Evolutionary conservation across 1,140 invertebrate species (phyloP).

Genomic region (Venturia canescens): DNA sequence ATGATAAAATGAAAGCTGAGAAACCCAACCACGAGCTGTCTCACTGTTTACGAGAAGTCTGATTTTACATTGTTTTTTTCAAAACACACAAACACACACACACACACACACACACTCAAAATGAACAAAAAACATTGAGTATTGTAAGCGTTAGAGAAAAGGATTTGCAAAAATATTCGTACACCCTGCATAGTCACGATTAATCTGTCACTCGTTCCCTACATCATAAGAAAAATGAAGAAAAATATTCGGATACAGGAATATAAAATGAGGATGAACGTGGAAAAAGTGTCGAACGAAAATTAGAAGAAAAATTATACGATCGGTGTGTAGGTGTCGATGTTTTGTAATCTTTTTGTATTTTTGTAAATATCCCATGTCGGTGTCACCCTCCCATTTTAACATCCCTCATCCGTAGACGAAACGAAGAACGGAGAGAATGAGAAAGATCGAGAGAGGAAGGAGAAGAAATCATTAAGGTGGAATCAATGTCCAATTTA

Average conservation of each 20-base stretch:
- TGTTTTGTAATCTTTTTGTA: conserved; percentile 76
- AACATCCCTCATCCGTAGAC: conserved; percentile 49
- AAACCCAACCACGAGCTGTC: conserved; percentile 3
- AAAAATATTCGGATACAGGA: no score
- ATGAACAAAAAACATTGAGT: neutral
- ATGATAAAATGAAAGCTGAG: neutral
- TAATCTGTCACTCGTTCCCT: conserved; percentile 8
- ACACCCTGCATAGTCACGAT: conserved; percentile 30
- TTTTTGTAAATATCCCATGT: conserved; percentile 75
- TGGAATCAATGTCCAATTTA: conserved; percentile 65
- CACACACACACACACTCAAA: conserved; percentile 31
- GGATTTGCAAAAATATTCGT: conserved; percentile 33
- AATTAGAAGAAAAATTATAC: conserved; percentile 44
- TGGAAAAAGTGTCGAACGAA: conserved; percentile 39
- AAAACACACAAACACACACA: conserved; percentile 41
- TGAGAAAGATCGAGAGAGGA: conserved; percentile 5
- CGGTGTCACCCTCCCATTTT: conserved; percentile 48
- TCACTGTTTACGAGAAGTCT: conserved; percentile 60
- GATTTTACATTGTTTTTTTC: conserved; percentile 60
- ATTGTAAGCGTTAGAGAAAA: conserved; percentile 1
- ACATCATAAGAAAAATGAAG: conserved; percentile 1
- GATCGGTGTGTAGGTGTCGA: conserved; percentile 62
- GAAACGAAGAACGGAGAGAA: neutral
- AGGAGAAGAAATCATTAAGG: conserved; percentile 29
- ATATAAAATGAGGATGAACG: no score